Evolutionary conservation across 2,797 vertebrate species (phyloP).

Genomic region (Rhincodon typus): DNA sequence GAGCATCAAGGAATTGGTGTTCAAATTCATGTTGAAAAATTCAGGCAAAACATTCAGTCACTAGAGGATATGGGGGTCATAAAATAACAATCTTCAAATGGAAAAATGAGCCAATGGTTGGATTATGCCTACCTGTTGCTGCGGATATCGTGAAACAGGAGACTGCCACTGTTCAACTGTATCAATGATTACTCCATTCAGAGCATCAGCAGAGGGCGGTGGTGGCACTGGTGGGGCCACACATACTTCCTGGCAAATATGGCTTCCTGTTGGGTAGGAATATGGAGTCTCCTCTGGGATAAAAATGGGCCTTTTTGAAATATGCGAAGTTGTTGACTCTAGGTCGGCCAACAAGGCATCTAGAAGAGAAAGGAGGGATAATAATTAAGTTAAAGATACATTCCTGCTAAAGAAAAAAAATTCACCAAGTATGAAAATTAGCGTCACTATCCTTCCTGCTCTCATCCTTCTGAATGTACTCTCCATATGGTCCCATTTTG

Average conservation of each 20-base stretch:
- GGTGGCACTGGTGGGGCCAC: conserved; percentile 79
- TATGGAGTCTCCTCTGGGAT: conserved; percentile 84
- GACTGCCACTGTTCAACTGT: conserved; percentile 63
- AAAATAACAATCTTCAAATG: not conserved
- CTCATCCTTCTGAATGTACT: not conserved
- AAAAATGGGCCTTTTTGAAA: conserved; percentile 86
- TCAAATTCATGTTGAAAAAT: not conserved
- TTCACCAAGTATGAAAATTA: not conserved
- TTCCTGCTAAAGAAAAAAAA: not conserved
- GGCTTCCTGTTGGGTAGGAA: conserved; percentile 80
- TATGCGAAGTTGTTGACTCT: conserved; percentile 93
- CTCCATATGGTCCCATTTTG: not conserved
- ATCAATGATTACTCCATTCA: conserved; percentile 79
- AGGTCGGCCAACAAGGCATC: conserved; percentile 90
- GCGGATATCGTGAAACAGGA: conserved; percentile 61
- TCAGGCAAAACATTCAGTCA: too few species aligned
- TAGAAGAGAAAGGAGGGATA: conserved; percentile 46
- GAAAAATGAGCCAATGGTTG: not conserved
- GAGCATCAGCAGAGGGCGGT: conserved; percentile 75
- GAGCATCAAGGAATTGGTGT: not conserved
- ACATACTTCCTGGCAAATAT: conserved; percentile 76
- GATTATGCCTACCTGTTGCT: conserved; percentile 71
- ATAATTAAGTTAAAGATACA: not conserved
- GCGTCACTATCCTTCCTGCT: too few species aligned
- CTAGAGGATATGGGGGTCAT: not conserved